Evolutionary conservation across 2,797 vertebrate genomes (phyloP).

Genomic region (Rhabdomys pumilio): DNA sequence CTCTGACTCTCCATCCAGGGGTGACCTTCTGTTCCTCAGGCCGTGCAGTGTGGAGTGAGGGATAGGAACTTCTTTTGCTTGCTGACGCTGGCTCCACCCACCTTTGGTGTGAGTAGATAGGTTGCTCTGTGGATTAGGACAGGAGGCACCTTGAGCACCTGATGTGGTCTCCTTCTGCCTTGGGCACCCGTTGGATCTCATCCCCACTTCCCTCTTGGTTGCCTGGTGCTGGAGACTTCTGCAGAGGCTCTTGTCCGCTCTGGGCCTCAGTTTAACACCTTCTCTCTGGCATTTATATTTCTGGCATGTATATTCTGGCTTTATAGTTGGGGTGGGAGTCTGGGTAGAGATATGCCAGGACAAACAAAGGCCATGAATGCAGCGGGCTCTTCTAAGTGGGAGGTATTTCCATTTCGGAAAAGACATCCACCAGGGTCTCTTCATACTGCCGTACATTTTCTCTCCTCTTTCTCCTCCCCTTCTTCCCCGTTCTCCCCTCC

Average conservation of each 20-base stretch:
- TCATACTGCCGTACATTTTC: background rate
- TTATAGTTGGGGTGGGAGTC: background rate
- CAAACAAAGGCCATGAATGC: background rate
- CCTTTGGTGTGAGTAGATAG: background rate
- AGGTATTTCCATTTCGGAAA: background rate
- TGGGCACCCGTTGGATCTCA: too few species aligned
- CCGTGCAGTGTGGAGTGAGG: too few species aligned
- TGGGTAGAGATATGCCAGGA: background rate
- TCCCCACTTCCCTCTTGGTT: background rate
- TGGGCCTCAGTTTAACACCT: background rate
- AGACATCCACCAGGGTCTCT: background rate
- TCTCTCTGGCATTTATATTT: background rate
- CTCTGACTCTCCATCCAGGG: background rate
- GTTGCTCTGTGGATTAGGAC: background rate
- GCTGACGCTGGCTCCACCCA: background rate
- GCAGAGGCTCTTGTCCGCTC: background rate
- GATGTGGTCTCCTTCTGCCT: background rate
- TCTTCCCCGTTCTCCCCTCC: too few species aligned
- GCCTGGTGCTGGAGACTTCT: slow-evolving; percentile 20
- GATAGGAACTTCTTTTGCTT: too few species aligned
- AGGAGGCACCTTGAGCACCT: too few species aligned
- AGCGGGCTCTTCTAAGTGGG: background rate
- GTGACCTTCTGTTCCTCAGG: background rate
- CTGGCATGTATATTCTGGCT: background rate
- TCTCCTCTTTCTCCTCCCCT: background rate